Conservation (phyloP, 2,888 invertebrate species). For the Mythimna impura region DNA sequence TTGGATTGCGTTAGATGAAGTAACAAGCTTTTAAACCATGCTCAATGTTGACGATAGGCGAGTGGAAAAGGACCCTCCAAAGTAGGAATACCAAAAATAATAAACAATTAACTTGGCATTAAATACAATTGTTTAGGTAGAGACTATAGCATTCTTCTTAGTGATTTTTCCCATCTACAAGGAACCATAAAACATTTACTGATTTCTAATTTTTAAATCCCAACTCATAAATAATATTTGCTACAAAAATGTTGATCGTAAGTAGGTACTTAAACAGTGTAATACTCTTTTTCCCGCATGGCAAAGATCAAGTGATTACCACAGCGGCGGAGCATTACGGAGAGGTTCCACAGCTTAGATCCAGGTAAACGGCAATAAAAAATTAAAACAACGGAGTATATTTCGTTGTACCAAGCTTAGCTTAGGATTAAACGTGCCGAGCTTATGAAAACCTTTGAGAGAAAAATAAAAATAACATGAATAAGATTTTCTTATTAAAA, state of each 20-base stretch:
- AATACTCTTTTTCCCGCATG: conserved; percentile 47
- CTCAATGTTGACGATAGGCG: too few relatives aligned
- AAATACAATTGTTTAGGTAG: neutral
- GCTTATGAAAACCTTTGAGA: conserved; percentile 8
- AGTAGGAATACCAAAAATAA: neutral
- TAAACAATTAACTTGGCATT: neutral
- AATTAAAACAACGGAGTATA: conserved; percentile 40
- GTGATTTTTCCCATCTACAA: neutral
- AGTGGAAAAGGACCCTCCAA: too few relatives aligned
- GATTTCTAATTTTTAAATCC: neutral
- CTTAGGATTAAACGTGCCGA: conserved; percentile 37
- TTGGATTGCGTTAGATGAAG: too few relatives aligned
- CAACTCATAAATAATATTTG: conserved; percentile 41
- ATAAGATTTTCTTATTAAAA: neutral
- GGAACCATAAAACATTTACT: conserved; percentile 2
- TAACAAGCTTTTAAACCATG: too few relatives aligned
- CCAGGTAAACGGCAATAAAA: conserved; percentile 47
- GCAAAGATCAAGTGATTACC: conserved; percentile 64
- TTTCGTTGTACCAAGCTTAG: conserved; percentile 29
- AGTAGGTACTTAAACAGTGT: conserved; percentile 40
- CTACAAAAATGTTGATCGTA: conserved; percentile 39
- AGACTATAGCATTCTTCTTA: neutral
- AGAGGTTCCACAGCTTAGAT: conserved; percentile 36
- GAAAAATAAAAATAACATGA: neutral
- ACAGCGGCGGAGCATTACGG: conserved; percentile 28